Evolutionary conservation across 2,888 invertebrate species (phyloP).

Genomic region (Tiliacea aurago): DNA sequence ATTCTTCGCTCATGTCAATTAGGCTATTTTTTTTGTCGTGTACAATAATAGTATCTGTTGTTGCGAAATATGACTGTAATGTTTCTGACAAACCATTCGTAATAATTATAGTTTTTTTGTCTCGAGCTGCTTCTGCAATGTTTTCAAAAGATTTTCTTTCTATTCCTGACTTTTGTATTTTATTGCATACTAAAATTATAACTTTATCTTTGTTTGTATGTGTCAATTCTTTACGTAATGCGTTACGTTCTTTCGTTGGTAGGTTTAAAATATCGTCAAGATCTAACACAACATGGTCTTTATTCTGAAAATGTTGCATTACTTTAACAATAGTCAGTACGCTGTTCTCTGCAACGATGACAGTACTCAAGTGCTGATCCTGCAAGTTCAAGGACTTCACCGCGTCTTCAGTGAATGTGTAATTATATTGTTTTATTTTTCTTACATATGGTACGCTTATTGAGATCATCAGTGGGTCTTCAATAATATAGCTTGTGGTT

Average conservation of each 20-base stretch:
- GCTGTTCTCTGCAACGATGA: slow-evolving; percentile 23
- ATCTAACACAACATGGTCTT: slow-evolving; percentile 9
- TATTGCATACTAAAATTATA: slow-evolving; percentile 20
- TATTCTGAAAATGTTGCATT: slow-evolving; percentile 23
- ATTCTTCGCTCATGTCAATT: slow-evolving; percentile 26
- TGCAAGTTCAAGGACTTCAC: slow-evolving; percentile 11
- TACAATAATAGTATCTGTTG: background rate
- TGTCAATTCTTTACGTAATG: slow-evolving; percentile 7
- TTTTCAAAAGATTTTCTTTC: slow-evolving; percentile 13
- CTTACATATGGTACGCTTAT: slow-evolving; percentile 14
- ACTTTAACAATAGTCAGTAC: slow-evolving; percentile 31
- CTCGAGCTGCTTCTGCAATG: slow-evolving; percentile 1
- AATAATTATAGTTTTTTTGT: slow-evolving; percentile 27
- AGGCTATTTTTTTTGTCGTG: slow-evolving; percentile 20
- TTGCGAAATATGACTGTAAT: slow-evolving; percentile 2
- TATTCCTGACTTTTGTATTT: background rate
- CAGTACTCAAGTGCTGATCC: background rate
- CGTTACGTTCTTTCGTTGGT: background rate
- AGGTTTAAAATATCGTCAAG: slow-evolving; percentile 23
- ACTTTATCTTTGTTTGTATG: background rate
- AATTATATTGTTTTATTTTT: slow-evolving; percentile 23
- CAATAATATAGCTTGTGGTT: slow-evolving; percentile 17
- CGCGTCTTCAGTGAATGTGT: slow-evolving; percentile 22
- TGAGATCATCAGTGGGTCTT: slow-evolving; percentile 34
- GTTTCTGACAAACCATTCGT: slow-evolving; percentile 10